These are phyloP conservation scores for Eidolon helvum DNA, from an alignment of 2,113 vertebrate species.

Conservation along the genomic window DNA sequence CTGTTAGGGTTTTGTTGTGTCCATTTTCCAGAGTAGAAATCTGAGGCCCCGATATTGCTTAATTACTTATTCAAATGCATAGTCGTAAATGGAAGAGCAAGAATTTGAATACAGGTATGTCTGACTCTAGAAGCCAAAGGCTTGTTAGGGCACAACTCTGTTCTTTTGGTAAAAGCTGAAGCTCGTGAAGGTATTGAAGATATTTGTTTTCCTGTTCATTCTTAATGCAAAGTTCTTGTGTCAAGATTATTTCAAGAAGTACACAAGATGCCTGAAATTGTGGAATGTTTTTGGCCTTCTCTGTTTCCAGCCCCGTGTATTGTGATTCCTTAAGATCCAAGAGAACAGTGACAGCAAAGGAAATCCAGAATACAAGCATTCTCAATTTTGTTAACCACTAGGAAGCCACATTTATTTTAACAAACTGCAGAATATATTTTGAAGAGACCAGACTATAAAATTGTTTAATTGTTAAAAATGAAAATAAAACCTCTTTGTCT, in stretches of 20 bases:
- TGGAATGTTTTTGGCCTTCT: neutral
- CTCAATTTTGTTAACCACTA: neutral
- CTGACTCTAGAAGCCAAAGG: neutral
- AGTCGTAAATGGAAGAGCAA: neutral
- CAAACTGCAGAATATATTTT: conserved; percentile 17
- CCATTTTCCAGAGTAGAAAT: neutral
- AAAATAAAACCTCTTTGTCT: conserved; percentile 56
- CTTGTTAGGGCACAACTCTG: neutral
- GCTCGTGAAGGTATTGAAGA: neutral
- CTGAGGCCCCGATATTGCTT: neutral
- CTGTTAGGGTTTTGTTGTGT: neutral
- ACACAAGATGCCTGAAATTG: neutral
- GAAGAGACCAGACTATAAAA: conserved; percentile 48
- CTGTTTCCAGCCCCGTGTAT: neutral
- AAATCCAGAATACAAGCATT: neutral
- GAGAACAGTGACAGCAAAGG: neutral
- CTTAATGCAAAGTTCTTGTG: neutral
- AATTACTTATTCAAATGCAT: neutral
- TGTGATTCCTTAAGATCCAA: neutral
- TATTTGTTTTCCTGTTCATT: neutral
- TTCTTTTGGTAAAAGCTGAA: neutral
- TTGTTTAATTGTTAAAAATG: conserved; percentile 69
- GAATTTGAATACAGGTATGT: neutral
- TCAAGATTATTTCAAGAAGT: neutral
- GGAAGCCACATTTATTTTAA: neutral